Conservation (phyloP, 30 jellyfish, hydroid and myxozoan species). For the Morbakka virulenta region DNA sequence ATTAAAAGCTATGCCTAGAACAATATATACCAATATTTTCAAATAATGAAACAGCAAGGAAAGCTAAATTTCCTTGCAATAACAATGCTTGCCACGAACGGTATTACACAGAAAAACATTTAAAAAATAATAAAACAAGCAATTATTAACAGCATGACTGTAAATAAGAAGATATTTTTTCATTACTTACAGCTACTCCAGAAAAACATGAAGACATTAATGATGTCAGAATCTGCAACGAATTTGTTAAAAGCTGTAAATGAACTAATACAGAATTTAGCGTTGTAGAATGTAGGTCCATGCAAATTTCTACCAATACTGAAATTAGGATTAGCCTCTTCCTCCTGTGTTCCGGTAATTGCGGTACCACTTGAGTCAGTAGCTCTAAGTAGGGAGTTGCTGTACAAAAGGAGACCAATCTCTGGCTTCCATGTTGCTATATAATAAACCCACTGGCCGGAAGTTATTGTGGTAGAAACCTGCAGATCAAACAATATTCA, state of each 20-base stretch:
- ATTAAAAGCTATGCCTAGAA: too few species aligned
- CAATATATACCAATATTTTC: too few species aligned
- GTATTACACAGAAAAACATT: too few species aligned
- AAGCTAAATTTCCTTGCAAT: too few species aligned
- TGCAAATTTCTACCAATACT: conserved; percentile 90
- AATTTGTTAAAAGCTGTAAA: conserved; percentile 78
- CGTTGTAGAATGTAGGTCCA: conserved; percentile 81
- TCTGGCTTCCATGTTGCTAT: conserved; percentile 90
- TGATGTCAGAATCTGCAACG: conserved; percentile 64
- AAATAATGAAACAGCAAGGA: too few species aligned
- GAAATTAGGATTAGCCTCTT: conserved; percentile 84
- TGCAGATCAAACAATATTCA: too few species aligned
- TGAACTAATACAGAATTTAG: conserved; percentile 68
- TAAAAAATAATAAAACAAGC: too few species aligned
- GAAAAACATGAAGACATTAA: conserved; percentile 77
- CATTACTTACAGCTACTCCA: conserved; percentile 98
- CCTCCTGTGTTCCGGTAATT: conserved; percentile 61
- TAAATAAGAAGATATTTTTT: too few species aligned
- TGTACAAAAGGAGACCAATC: conserved; percentile 74
- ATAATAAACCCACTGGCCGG: conserved; percentile 64
- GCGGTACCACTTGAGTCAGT: conserved; percentile 85
- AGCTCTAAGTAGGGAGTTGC: conserved; percentile 66
- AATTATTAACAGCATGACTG: too few species aligned
- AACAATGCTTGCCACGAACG: too few species aligned
- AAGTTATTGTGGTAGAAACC: conserved; percentile 53